Evolutionary conservation across 1,140 invertebrate species (phyloP), one percentile per base, ranked within the genome.

Genomic region (Cecropterus lyciades): DNA sequence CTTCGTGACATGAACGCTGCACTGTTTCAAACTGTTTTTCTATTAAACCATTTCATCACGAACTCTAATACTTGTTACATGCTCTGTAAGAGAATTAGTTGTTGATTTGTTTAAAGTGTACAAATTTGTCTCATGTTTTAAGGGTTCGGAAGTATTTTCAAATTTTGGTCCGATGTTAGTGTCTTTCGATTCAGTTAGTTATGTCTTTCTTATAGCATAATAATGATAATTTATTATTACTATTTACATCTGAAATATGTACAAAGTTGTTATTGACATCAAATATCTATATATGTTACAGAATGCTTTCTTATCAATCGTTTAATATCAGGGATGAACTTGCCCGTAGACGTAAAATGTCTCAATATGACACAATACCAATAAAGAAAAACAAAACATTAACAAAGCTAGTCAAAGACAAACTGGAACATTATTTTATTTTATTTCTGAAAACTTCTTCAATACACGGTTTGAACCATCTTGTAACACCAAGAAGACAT

Each of bases 401-500:
- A 6, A 7, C 37, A 0, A 24, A 73, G 9, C 15, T 42, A 0
- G 4, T 84, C 0, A 74, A 45, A 45, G 53, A 70, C 0, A 87
- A 78, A 60, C 67, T 71, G 0, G 82, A 65, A 42, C 49, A 53
- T 6, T 93, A 92, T 52, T 48, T 91, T 7, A 66, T 82, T 1
- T 33, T 92, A 27, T 92, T 92, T 76, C 57, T 93, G 11, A 80
- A 92, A 46, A 85, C 86, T 0, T 91, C 89, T 7, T 89, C 85
- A 2, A 89, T 91, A 17, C 89, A 89, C 49, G 89, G 89, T 1
- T 57, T 89, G 9, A 91, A 89, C 37, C 89, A 91, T 71, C 75
- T 93, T 14, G 82, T 89, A 1, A 84, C 83, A 17, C 17, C 51
- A 11, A 60, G 79, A 51, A 81, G 92, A 64, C 92, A 93, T 79